Evolutionary conservation across 2,113 vertebrate genomes (phyloP).

Genomic region (Phylloscopus whistleri): DNA sequence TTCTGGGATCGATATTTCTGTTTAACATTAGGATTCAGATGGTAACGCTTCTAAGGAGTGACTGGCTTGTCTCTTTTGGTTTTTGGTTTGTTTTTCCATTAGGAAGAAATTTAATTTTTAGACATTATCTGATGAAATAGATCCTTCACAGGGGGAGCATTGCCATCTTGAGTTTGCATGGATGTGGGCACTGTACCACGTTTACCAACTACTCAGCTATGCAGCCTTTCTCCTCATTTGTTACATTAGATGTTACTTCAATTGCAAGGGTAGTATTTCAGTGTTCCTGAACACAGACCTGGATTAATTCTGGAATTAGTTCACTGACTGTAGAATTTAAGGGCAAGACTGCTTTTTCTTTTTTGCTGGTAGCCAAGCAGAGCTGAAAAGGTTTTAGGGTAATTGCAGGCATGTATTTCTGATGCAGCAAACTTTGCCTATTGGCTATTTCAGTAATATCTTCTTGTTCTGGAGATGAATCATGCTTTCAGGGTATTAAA

Average conservation of each 20-base stretch:
- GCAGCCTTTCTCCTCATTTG: background rate
- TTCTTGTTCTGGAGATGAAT: background rate
- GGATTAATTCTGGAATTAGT: conserved; percentile 31
- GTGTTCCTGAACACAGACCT: background rate
- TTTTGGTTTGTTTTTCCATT: background rate
- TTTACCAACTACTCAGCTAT: background rate
- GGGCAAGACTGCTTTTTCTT: background rate
- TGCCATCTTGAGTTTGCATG: background rate
- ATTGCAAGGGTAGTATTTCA: background rate
- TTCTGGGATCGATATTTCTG: conserved; percentile 3
- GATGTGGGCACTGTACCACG: background rate
- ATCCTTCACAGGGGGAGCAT: background rate
- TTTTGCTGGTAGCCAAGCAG: background rate
- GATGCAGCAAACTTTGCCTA: background rate
- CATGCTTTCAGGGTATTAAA: background rate
- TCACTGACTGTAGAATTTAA: background rate
- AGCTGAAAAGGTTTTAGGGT: background rate
- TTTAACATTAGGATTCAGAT: background rate
- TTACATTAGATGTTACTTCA: background rate
- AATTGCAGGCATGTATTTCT: background rate
- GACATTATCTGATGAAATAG: background rate
- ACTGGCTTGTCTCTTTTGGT: background rate
- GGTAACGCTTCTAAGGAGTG: background rate
- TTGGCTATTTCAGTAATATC: background rate
- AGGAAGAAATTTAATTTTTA: conserved; percentile 14